Evolutionary conservation across 1,140 invertebrate genomes (phyloP).

Genomic region (Drosophila burlai): DNA sequence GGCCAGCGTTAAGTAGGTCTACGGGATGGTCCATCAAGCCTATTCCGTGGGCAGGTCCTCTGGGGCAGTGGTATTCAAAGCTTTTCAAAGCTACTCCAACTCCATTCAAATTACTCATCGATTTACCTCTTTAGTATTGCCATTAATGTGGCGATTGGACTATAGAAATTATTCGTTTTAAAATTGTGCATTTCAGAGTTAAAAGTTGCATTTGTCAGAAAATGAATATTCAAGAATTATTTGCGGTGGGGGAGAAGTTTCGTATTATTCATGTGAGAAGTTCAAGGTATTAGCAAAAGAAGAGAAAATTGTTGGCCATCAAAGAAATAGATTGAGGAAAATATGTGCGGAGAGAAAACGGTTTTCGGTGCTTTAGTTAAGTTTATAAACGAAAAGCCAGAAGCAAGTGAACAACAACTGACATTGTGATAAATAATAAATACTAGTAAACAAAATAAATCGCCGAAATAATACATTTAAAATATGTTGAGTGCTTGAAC

Average conservation of each 20-base stretch:
- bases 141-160: slow-evolving; percentile 94
- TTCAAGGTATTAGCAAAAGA: slow-evolving; percentile 38
- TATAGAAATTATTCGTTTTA: slow-evolving; percentile 86
- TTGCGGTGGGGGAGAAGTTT: slow-evolving; percentile 40
- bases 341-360: slow-evolving; percentile 71
- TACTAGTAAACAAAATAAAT: background rate
- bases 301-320: slow-evolving; percentile 33
- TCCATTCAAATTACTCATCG: slow-evolving; percentile 35
- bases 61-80: slow-evolving; percentile 43
- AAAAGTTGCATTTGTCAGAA: slow-evolving; percentile 52
- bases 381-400: slow-evolving; percentile 10
- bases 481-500: background rate
- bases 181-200: slow-evolving; percentile 68
- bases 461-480: background rate
- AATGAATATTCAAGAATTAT: slow-evolving; percentile 36
- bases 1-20: slow-evolving; percentile 12
- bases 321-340: slow-evolving; percentile 69
- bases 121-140: slow-evolving; percentile 93
- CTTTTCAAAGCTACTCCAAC: slow-evolving; percentile 51
- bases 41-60: slow-evolving; percentile 41
- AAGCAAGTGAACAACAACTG: background rate
- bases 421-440: slow-evolving; percentile 6
- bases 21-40: slow-evolving; percentile 34
- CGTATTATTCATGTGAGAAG: slow-evolving; percentile 31
- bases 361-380: slow-evolving; percentile 71